Conservation (phyloP, 2,888 invertebrate species). For the Parnassius smintheus region DNA sequence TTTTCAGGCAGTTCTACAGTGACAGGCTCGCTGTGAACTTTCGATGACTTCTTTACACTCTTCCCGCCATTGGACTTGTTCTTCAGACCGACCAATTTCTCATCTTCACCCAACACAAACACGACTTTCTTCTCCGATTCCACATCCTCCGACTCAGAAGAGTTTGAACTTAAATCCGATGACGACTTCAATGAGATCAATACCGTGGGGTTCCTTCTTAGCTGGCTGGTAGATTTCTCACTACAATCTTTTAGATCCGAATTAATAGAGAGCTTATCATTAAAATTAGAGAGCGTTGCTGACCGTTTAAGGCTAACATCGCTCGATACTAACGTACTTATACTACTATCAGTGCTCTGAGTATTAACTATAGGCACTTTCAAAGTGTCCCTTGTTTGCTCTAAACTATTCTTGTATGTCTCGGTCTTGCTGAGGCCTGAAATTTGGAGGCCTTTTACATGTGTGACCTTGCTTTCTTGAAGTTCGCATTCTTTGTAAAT, state of each 20-base stretch:
- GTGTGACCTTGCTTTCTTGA: slow-evolving; percentile 59
- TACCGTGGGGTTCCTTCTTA: slow-evolving; percentile 59
- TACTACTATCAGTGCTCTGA: slow-evolving; percentile 59
- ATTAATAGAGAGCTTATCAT: slow-evolving; percentile 64
- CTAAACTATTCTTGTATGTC: slow-evolving; percentile 39
- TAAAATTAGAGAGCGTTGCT: slow-evolving; percentile 59
- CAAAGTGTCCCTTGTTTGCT: slow-evolving; percentile 38
- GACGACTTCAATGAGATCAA: slow-evolving; percentile 53
- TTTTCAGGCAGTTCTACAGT: slow-evolving; percentile 39
- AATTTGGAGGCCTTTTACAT: slow-evolving; percentile 36
- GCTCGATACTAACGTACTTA: slow-evolving; percentile 54
- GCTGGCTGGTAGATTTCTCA: slow-evolving; percentile 42
- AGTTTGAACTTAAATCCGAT: slow-evolving; percentile 63
- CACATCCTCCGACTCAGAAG: slow-evolving; percentile 53
- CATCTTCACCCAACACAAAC: slow-evolving; percentile 87
- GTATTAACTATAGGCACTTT: slow-evolving; percentile 51
- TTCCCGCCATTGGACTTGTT: slow-evolving; percentile 71
- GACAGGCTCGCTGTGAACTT: slow-evolving; percentile 49
- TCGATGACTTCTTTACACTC: slow-evolving; percentile 68
- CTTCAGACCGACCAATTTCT: slow-evolving; percentile 84
- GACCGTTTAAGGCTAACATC: slow-evolving; percentile 60
- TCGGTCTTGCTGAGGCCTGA: slow-evolving; percentile 39
- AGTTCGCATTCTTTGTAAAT: slow-evolving; percentile 53
- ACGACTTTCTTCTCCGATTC: slow-evolving; percentile 77
- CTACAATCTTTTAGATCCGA: slow-evolving; percentile 42